Conservation (phyloP, 2,888 invertebrate genomes). For the Auanema sp. region DNA sequence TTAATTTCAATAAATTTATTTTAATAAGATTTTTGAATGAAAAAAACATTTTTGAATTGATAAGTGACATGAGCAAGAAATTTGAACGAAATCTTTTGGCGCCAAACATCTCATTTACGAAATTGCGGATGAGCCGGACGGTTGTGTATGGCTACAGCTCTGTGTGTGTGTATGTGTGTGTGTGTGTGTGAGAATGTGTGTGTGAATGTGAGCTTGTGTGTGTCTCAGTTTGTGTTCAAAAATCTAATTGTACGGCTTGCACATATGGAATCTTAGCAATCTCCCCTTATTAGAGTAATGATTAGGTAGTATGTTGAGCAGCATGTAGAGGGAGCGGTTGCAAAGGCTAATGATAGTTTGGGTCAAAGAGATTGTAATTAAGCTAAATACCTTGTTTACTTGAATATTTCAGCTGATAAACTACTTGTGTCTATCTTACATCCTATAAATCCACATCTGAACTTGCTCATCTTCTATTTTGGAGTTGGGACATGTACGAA, state of each 20-base stretch:
- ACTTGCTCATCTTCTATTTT: conserved; percentile 48
- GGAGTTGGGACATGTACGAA: conserved; percentile 46
- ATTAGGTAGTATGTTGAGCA: too few species aligned
- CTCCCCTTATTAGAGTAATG: not conserved
- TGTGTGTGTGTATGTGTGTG: too few species aligned
- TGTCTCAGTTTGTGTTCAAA: too few species aligned
- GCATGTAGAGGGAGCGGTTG: conserved; percentile 17
- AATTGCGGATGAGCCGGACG: not conserved
- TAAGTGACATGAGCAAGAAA: conserved; percentile 1
- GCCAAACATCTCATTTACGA: not conserved
- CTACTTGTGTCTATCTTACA: conserved; percentile 47
- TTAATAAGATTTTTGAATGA: too few species aligned
- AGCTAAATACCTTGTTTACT: too few species aligned
- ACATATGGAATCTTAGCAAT: not conserved
- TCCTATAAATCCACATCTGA: conserved; percentile 48
- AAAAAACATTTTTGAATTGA: too few species aligned
- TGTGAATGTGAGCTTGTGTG: too few species aligned
- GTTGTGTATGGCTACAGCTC: not conserved
- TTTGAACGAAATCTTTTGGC: not conserved
- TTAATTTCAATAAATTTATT: not conserved
- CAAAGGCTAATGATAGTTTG: conserved; percentile 15
- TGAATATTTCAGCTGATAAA: conserved; percentile 19
- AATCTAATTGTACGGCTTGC: not conserved
- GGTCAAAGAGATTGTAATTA: not conserved
- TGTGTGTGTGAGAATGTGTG: too few species aligned